Evolutionary conservation across 2,113 vertebrate genomes (phyloP), one percentile per base, ranked within the genome.

Genomic region (Malurus elegans): DNA sequence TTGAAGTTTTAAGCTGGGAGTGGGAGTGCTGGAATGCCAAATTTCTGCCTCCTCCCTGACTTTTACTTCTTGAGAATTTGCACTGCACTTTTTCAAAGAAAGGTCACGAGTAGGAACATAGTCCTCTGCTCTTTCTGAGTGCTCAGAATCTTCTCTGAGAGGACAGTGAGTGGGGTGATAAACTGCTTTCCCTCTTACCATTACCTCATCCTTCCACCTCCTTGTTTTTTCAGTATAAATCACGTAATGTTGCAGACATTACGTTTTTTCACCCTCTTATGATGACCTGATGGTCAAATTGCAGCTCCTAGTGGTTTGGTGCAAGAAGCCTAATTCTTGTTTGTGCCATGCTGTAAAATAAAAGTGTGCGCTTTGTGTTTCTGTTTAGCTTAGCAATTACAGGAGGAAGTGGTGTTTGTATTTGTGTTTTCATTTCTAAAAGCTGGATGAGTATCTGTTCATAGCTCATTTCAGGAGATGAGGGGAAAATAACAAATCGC

Each of bases 161-260:
- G 34, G 44, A 86, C 47, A 87, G 64, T 32, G 73, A 90, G 61
- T 44, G 18, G 67, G 76, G 81, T 86, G 85, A 96, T 88, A 85
- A 93, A 95, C 74, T 90, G 81, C 73, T 90, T 94, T 92, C 66
- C 15, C 26, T 78, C 26, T 90, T 94, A 93, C 93, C 90, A 88
- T 94, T 93, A 93, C 92, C 87, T 96, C 90, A 95, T 92, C 81
- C 62, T 88, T 82, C 53, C 23, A 80, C 85, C 74, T 72, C 62
- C 74, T 75, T 75, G 32, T 72, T 90, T 91, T 79, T 72, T 58
- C 62, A 66, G 31, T 42, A 18, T 45, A 79, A 86, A 62, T 23
- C 31, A 36, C n/a, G n/a, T n/a, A n/a, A 10, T 57, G 47, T 64
- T 94, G 74, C 66, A 79, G 84, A 19, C 13, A 8, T 36, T 54